Evolutionary conservation across 2,113 vertebrate genomes (phyloP).

Genomic region (Oreochromis aureus): DNA sequence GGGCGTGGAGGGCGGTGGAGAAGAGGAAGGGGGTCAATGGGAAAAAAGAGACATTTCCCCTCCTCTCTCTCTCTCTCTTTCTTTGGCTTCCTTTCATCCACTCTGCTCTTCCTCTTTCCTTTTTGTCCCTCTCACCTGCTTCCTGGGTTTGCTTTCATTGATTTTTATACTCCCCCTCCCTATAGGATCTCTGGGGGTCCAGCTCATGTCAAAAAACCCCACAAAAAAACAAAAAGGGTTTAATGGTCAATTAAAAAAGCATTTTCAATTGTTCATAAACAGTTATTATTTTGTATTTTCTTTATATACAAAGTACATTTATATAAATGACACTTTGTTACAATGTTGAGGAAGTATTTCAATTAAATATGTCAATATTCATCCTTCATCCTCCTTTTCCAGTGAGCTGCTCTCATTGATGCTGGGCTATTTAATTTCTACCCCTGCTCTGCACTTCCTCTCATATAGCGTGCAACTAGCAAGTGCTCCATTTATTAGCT

Average conservation of each 20-base stretch:
- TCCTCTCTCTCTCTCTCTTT: background rate
- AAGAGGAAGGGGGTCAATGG: conserved; percentile 52
- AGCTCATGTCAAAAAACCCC: background rate
- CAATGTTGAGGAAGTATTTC: background rate
- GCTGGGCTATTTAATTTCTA: background rate
- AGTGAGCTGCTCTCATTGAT: background rate
- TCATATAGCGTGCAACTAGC: background rate
- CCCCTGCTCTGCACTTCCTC: background rate
- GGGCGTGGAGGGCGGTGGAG: conserved; percentile 45
- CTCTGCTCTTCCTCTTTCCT: background rate
- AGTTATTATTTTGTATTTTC: background rate
- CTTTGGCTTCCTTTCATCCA: background rate
- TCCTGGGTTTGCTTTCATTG: background rate
- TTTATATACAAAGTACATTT: background rate
- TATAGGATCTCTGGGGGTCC: background rate
- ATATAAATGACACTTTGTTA: background rate
- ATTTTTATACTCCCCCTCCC: background rate
- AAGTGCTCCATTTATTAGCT: background rate
- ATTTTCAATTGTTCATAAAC: background rate
- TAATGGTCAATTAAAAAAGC: background rate
- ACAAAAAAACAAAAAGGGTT: background rate
- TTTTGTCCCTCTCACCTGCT: background rate
- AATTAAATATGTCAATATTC: background rate
- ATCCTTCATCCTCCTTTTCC: background rate
- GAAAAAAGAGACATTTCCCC: conserved; percentile 35